Base-by-base conservation (phyloP, 2,888 invertebrate genomes). In the Embidobia sp. region DNA sequence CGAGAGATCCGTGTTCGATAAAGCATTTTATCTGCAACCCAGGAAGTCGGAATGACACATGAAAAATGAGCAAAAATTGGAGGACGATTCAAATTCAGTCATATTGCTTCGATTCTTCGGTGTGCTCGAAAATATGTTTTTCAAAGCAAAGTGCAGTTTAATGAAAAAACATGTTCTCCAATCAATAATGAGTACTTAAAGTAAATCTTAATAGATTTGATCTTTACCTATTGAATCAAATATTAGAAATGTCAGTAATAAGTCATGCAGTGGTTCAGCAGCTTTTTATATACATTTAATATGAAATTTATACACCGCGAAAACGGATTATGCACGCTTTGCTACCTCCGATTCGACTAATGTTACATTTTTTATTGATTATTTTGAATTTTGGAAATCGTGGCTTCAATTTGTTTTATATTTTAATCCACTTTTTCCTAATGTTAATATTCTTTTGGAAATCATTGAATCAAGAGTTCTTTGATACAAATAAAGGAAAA, bases 191-290 rank as follows among this genome's bases (percentile, higher is more conserved):
- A 73, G 57, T 72, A 73, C 57, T 57, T 64, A 64, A 64, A 37
- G 15, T 11, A 33, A 55, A 7, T 42, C 15, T 51, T 44, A 15
- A 1, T 70, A 70, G 35, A 53, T 61, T 72, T 73, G 48, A 55
- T 73, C 55, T 55, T 63, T 27, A 59, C 33, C 27, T 51, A 37
- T 46, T 27, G 8, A 59, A 44, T 40, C 33, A 49, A 29, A 61
- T 57, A 22, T 27, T 40, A 40, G 3, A 37, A 22, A 63, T 42
- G 51, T 70, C 35, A 10, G 51, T 61, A 73, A 40, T 63, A 57
- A 55, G 48, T 57, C 35, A 35, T 10, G 10, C 37, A 55, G 72
- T 73, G 64, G 72, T 73, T 73, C 72, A 15, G 19, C 49, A 46
- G 55, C 27, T 19, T 13, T 22, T 42, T 35, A 18, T 3, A 22